phyloP scores from a whole-genome alignment of 2,888 invertebrate species.

The Troides helena region DNA sequence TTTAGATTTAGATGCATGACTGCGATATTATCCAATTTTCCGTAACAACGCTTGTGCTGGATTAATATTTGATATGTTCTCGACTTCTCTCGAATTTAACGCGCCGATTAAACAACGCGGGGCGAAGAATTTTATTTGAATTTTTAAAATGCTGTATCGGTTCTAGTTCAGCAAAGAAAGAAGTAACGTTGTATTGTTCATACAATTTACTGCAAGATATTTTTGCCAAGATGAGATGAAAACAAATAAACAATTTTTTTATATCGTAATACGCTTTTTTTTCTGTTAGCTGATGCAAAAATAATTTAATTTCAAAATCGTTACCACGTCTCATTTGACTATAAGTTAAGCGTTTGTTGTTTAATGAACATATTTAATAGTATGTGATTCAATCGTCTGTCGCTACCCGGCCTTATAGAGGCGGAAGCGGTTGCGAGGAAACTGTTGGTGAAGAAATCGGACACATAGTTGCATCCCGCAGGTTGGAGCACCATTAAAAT shows the following conservation, averaged over 20 bases:
- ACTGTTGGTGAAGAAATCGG: slow-evolving; percentile 52
- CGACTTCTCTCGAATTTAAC: slow-evolving; percentile 78
- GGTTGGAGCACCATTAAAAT: slow-evolving; percentile 75
- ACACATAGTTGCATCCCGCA: slow-evolving; percentile 73
- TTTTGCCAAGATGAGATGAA: slow-evolving; percentile 41
- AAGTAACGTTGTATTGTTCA: slow-evolving; percentile 55
- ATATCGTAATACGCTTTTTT: background rate
- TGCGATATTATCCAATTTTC: slow-evolving; percentile 73
- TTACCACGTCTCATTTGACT: background rate
- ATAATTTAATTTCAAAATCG: background rate
- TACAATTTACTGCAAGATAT: slow-evolving; percentile 49
- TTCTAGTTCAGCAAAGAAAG: slow-evolving; percentile 64
- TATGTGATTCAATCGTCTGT: background rate
- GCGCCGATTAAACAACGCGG: slow-evolving; percentile 75
- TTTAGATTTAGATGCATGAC: slow-evolving; percentile 69
- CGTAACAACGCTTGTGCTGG: slow-evolving; percentile 67
- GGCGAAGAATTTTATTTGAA: slow-evolving; percentile 76
- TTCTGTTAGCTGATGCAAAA: too few species aligned
- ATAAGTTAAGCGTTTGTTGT: too few species aligned
- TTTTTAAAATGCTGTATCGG: slow-evolving; percentile 78
- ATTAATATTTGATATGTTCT: slow-evolving; percentile 79
- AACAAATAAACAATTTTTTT: background rate
- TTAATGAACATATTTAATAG: background rate
- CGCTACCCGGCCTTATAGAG: background rate
- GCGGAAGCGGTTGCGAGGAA: background rate